Base-by-base conservation (phyloP, 2,113 vertebrate species). In the Eclectus roratus region DNA sequence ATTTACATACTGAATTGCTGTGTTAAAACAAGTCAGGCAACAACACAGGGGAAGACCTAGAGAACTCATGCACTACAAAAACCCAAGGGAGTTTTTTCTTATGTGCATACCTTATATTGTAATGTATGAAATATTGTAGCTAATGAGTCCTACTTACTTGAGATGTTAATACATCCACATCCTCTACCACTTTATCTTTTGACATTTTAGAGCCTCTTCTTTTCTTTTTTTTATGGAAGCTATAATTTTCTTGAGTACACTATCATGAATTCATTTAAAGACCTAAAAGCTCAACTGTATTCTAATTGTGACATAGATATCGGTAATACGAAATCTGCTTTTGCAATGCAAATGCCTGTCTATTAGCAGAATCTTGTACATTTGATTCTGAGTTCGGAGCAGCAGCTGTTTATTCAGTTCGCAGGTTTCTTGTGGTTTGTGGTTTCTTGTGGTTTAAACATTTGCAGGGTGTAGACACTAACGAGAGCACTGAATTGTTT, bases 331-430 rank as follows among this genome's bases (percentile, higher is more conserved):
- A 91, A 89, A 88, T 94, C 83, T 63, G 78, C 35, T 92, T 96
- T 97, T 97, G 96, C 96, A 95, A 91, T 93, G 91, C 93, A 95
- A 96, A 96, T 97, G 37, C 43, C 41, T 69, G 31, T n/a, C 88
- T 89, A 85, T 93, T 96, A 96, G 56, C 77, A 95, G 94, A 79
- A 92, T 63, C 80, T 91, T 70, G 49, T 92, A 91, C 76, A 96
- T 91, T 95, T 76, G 92, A 91, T 93, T 87, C 85, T 72, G 70
- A 92, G 44, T 85, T 87, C 74, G 80, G 83, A 92, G 70, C 73
- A 95, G 96, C 94, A 96, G 96, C 91, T 97, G 96, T 97, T 97
- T 97, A 91, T 96, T 96, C 96, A 96, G 95, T 94, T 97, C 68
- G 11, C 91, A 96, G 96, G 94, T 96, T 97, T 96, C 96, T 95